Evolutionary conservation across 2,797 vertebrate species (phyloP).

Genomic region (Pelobates cultripes): DNA sequence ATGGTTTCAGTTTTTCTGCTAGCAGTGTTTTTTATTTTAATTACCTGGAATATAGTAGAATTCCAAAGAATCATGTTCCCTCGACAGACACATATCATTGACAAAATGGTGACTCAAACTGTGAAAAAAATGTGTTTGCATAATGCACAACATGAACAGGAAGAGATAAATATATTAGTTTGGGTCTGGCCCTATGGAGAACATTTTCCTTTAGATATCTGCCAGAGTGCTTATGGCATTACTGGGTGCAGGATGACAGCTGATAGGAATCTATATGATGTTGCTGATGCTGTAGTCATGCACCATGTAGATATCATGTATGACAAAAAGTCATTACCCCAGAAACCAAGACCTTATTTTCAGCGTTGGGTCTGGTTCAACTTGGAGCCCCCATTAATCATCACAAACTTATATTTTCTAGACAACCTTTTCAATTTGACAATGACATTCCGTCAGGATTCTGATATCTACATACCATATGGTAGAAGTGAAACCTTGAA

Average conservation of each 20-base stretch:
- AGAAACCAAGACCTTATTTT: background rate
- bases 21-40: conserved; percentile 3
- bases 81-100: background rate
- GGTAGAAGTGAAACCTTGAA: conserved; percentile 58
- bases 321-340: background rate
- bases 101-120: background rate
- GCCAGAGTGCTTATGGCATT: conserved; percentile 48
- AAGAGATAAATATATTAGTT: conserved; percentile 20
- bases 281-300: conserved; percentile 51
- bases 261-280: conserved; percentile 1
- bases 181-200: conserved; percentile 63
- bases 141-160: background rate
- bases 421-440: conserved; percentile 65
- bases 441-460: conserved; percentile 63
- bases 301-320: conserved; percentile 56
- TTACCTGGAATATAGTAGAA: background rate
- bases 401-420: conserved; percentile 31
- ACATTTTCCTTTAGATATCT: fast-evolving
- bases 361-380: conserved; percentile 70
- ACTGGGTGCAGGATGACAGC: conserved; percentile 48
- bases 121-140: no score
- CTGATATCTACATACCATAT: conserved; percentile 61
- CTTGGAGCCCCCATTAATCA: conserved; percentile 58
- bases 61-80: background rate
- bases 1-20: background rate